phyloP scores from a whole-genome alignment of 2,888 invertebrate species.

The Elmis aenea region DNA sequence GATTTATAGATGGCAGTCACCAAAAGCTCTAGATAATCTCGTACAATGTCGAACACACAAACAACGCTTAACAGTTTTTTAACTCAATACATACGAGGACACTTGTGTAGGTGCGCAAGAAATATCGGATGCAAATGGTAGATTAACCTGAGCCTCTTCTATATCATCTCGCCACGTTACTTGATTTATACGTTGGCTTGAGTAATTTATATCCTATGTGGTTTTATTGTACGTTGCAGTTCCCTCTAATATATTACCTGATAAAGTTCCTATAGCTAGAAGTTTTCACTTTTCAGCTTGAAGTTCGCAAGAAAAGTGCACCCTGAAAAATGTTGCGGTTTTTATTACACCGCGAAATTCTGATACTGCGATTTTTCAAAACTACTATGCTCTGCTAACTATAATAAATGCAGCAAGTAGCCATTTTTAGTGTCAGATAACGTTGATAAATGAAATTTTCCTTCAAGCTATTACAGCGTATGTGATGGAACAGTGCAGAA shows the following conservation, averaged over 20 bases:
- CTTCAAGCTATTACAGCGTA: too few species aligned
- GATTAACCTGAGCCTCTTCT: conserved; percentile 18
- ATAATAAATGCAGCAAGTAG: conserved; percentile 21
- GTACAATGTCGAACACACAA: too few species aligned
- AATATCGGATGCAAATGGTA: conserved; percentile 22
- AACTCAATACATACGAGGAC: too few species aligned
- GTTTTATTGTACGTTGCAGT: conserved; percentile 33
- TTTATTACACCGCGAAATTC: too few species aligned
- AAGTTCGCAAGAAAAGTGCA: conserved; percentile 18
- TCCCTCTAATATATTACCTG: conserved; percentile 32
- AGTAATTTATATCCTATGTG: conserved; percentile 35
- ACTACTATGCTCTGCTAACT: conserved; percentile 16
- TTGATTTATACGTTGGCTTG: conserved; percentile 34
- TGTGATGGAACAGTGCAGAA: too few species aligned
- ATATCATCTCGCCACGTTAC: conserved; percentile 29
- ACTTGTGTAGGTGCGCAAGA: too few species aligned
- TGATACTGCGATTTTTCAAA: conserved; percentile 4
- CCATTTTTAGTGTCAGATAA: conserved; percentile 19
- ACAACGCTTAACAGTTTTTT: too few species aligned
- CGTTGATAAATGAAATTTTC: conserved; percentile 18
- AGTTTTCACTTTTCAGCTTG: conserved; percentile 30
- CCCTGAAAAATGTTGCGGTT: conserved; percentile 14
- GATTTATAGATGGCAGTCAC: too few species aligned
- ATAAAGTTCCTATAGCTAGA: conserved; percentile 25
- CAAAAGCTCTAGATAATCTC: too few species aligned